Base-by-base conservation (phyloP, 2,888 invertebrate species). In the Andrena marginata region DNA sequence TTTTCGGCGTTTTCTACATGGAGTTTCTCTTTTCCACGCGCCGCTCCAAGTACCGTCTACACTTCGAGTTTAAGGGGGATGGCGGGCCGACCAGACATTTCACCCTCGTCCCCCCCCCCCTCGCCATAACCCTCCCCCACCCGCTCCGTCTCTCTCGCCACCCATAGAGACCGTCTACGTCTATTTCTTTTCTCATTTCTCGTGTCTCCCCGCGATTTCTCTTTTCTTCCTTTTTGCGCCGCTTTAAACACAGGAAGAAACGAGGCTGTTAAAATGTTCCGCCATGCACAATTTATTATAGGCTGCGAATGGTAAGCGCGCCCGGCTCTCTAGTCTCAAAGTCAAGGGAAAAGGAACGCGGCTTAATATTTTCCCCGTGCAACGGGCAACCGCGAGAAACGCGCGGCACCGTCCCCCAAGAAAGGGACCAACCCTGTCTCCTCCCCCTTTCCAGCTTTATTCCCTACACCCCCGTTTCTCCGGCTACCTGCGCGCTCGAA, bases 251-350 rank as follows among this genome's bases (percentile, higher is more conserved):
- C 85, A 81, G 85, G 85, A 83, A 90, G 89, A 89, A 88, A 88
- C 90, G 87, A 86, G 89, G 89, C 92, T 89, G 90, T 92, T 92
- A 92, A 92, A 92, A 91, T 90, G 89, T 92, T 92, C 92, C 91
- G 90, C 92, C 87, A 89, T 92, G 92, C 91, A 90, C 92, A 92
- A 91, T 91, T 91, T 92, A 89, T 89, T 90, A 89, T 91, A 89
- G 90, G 85, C 89, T 85, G 85, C 85, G 88, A 89, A 88, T 85
- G 89, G 89, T 87, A 89, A 89, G 88, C 86, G 85, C 80, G 84
- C 85, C 29, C 85, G 84, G 64, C 64, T 82, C 77, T 82, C 77
- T 80, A 82, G 85, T 85, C 88, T 89, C 88, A 89, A 89, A 89
- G 88, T 90, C 84, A 75, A 72, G 89, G 82, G 80, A 85, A 84